Percentiles rank a stretch among this genome's conserved stretches.
phyloP scores from a whole-genome alignment of 2,888 invertebrate species.

The Spodoptera picta region DNA sequence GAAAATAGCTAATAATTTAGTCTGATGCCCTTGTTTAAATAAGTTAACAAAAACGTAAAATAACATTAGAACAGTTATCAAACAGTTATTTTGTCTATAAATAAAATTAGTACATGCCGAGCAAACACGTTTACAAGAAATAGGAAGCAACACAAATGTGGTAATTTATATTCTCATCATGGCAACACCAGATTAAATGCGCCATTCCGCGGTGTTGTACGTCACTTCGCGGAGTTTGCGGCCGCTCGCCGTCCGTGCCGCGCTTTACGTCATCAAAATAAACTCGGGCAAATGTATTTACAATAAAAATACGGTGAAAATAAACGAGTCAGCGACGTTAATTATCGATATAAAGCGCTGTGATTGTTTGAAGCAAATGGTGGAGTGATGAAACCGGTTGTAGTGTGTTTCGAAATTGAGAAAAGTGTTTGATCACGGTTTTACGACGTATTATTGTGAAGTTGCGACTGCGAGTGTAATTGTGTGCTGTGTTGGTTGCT shows the following conservation, averaged over 20 bases:
- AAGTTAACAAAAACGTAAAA: no score
- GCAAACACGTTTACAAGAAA: background rate
- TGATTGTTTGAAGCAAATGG: slow-evolving; percentile 9
- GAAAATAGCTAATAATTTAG: no score
- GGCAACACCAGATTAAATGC: slow-evolving; percentile 74
- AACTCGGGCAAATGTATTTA: slow-evolving; percentile 59
- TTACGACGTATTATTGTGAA: slow-evolving; percentile 37
- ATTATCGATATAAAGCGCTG: slow-evolving; percentile 5
- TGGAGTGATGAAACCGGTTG: slow-evolving; percentile 21
- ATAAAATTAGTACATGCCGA: background rate
- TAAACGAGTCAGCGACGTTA: slow-evolving; percentile 20
- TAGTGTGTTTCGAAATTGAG: slow-evolving; percentile 35
- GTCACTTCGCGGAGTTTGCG: slow-evolving; percentile 54
- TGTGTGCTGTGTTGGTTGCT: slow-evolving; percentile 14
- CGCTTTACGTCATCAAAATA: slow-evolving; percentile 69
- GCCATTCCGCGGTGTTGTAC: slow-evolving; percentile 74
- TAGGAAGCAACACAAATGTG: slow-evolving; percentile 2
- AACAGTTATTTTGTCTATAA: no score
- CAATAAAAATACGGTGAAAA: slow-evolving; percentile 40
- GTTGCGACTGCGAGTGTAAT: slow-evolving; percentile 31
- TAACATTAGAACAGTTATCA: no score
- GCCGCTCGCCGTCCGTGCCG: slow-evolving; percentile 51
- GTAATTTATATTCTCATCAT: slow-evolving; percentile 28
- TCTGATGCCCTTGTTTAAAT: no score
- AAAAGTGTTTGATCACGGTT: slow-evolving; percentile 36